These are phyloP conservation scores for Eublepharis macularius DNA, from an alignment of 2,113 vertebrate genomes.

Conservation along the genomic window DNA sequence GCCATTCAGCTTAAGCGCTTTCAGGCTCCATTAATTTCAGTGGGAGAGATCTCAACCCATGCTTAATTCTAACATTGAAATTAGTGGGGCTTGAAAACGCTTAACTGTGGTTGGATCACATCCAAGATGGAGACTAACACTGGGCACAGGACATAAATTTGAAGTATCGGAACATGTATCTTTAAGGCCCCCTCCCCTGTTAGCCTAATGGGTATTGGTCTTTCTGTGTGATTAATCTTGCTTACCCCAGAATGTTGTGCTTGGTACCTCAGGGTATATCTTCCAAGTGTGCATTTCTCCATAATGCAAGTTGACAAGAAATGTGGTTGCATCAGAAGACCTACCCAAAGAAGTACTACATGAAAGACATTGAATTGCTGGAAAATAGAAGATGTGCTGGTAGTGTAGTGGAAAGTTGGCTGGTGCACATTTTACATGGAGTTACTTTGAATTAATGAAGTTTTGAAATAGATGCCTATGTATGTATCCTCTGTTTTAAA, in stretches of 20 bases:
- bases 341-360: not conserved
- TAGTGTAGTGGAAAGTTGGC: not conserved
- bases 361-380: not conserved
- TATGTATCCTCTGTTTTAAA: not conserved
- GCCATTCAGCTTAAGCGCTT: not conserved
- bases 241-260: not conserved
- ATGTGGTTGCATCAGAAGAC: not conserved
- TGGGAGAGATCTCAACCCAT: not conserved
- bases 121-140: not conserved
- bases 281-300: not conserved
- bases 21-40: not conserved
- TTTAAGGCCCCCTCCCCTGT: not conserved
- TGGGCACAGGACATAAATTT: not conserved
- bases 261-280: not conserved
- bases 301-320: slow-evolving; percentile 18
- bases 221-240: slow-evolving; percentile 2
- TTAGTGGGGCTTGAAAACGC: not conserved
- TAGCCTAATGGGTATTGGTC: not conserved
- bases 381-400: not conserved
- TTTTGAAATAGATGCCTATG: not conserved
- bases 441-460: not conserved
- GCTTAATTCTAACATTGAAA: not conserved
- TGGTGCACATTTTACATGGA: not conserved
- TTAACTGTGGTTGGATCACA: not conserved
- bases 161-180: not conserved